Percentiles rank a stretch among this genome's conserved stretches.
phyloP scores from a whole-genome alignment of 1,140 invertebrate genomes.

The Bombus superbus region DNA sequence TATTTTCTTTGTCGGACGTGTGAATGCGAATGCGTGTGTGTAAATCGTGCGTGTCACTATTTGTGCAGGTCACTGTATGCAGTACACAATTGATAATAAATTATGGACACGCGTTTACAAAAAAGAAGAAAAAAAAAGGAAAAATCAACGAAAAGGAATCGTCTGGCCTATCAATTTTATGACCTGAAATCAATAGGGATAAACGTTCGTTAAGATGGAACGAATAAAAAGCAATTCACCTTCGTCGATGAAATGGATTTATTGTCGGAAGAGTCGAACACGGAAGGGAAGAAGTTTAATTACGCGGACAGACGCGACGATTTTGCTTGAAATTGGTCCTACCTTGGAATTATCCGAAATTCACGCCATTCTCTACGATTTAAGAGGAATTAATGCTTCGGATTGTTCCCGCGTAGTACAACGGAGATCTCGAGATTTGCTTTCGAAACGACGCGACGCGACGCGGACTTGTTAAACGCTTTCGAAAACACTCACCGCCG shows the following conservation, averaged over 20 bases:
- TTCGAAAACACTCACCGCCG: slow-evolving; percentile 29
- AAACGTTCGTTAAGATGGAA: background rate
- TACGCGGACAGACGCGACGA: background rate
- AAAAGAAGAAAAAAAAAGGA: background rate
- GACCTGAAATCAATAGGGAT: background rate
- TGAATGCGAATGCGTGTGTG: slow-evolving; percentile 22
- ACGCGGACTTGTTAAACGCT: slow-evolving; percentile 5
- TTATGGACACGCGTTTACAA: slow-evolving; percentile 70
- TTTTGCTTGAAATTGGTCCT: slow-evolving; percentile 4
- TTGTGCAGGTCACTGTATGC: slow-evolving; percentile 73
- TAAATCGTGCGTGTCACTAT: slow-evolving; percentile 55
- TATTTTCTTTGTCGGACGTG: slow-evolving; percentile 68
- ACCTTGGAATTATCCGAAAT: slow-evolving; percentile 4
- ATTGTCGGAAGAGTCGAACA: background rate
- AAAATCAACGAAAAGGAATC: background rate
- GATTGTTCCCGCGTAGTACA: background rate
- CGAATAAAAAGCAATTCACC: background rate
- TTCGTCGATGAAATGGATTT: too few species aligned
- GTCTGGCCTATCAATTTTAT: background rate
- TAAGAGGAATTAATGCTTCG: slow-evolving; percentile 9
- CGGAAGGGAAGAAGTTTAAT: slow-evolving; percentile 20
- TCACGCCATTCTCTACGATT: background rate
- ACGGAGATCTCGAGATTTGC: background rate
- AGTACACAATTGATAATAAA: slow-evolving; percentile 72
- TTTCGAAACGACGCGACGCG: slow-evolving; percentile 4